Evolutionary conservation across 2,888 invertebrate genomes (phyloP).

Genomic region (Thelaira solivaga): DNA sequence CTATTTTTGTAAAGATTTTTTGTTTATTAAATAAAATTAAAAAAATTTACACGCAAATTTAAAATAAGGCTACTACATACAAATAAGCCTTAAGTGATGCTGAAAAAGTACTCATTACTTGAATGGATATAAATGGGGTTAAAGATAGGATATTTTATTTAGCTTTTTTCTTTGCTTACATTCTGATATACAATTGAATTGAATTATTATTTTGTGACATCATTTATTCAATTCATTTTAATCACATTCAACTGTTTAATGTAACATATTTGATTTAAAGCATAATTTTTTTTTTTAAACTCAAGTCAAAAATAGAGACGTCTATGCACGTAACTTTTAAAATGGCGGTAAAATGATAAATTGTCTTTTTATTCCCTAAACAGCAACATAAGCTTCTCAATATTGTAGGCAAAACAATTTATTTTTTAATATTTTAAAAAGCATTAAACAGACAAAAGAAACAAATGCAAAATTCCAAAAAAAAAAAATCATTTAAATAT

Average conservation of each 20-base stretch:
- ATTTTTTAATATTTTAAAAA: conserved; percentile 27
- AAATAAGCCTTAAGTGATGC: too few relatives aligned
- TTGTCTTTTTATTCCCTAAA: conserved; percentile 40
- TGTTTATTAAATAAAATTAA: too few relatives aligned
- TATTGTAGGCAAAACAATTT: neutral
- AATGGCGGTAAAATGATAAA: conserved; percentile 52
- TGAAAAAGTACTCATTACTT: too few relatives aligned
- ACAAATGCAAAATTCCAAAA: conserved; percentile 6
- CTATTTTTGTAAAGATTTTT: too few relatives aligned
- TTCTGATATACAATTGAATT: too few relatives aligned
- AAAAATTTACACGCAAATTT: too few relatives aligned
- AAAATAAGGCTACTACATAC: too few relatives aligned
- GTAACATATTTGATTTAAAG: neutral
- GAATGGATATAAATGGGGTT: too few relatives aligned
- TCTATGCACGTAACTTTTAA: conserved; percentile 7
- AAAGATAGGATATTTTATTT: too few relatives aligned
- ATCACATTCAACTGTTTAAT: neutral
- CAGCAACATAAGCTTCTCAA: conserved; percentile 10
- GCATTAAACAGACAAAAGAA: neutral
- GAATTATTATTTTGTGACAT: too few relatives aligned
- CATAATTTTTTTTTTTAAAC: conserved; percentile 23
- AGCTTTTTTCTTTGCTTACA: too few relatives aligned
- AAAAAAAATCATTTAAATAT: conserved; percentile 1
- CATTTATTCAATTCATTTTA: neutral
- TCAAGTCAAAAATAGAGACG: conserved; percentile 8